Percentiles rank a stretch among this genome's conserved stretches.
These are phyloP conservation scores for Pristionchus entomophagus DNA, from an alignment of 2,888 invertebrate species.

Conservation along the genomic window DNA sequence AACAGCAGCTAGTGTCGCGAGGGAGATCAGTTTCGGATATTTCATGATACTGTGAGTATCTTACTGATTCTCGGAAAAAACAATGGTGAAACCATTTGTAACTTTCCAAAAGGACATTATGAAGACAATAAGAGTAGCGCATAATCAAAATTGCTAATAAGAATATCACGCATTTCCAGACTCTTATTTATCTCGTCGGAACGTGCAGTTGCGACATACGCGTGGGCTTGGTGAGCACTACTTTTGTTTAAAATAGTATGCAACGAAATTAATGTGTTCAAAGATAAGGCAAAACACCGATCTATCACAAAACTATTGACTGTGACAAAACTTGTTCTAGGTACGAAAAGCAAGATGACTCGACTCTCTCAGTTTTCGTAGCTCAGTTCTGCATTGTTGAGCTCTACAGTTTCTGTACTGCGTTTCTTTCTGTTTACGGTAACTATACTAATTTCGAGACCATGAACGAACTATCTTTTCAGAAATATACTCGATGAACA, in stretches of 20 bases:
- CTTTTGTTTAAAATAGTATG: background rate
- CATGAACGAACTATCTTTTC: background rate
- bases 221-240: conserved; percentile 4
- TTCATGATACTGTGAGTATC: conserved; percentile 18
- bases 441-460: background rate
- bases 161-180: background rate
- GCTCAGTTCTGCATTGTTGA: background rate
- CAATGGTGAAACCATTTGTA: background rate
- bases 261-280: too few relatives aligned
- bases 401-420: background rate
- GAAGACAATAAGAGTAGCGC: too few relatives aligned
- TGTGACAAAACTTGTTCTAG: background rate
- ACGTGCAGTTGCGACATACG: conserved; percentile 6
- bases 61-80: background rate
- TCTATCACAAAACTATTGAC: too few relatives aligned
- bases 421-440: conserved; percentile 5
- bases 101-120: too few relatives aligned
- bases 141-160: background rate
- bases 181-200: background rate
- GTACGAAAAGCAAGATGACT: conserved; percentile 26
- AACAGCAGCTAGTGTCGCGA: background rate
- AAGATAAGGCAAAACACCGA: too few relatives aligned
- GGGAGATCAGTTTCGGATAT: background rate
- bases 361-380: background rate
- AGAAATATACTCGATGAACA: conserved; percentile 37